phyloP scores from a whole-genome alignment of 2,113 vertebrate genomes.

The Anas platyrhynchos region DNA sequence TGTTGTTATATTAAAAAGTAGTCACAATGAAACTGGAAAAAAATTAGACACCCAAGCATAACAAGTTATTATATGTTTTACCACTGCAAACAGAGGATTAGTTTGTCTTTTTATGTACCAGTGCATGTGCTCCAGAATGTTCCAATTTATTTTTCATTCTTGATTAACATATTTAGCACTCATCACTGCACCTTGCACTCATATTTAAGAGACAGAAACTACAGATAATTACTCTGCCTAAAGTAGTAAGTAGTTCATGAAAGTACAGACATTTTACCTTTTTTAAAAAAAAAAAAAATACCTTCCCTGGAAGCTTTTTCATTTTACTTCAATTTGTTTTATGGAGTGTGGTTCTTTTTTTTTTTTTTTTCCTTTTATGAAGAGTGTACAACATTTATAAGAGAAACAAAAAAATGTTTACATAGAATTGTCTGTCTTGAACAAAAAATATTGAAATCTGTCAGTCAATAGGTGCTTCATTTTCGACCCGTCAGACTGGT shows the following conservation, averaged over 20 bases:
- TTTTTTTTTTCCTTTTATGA: not conserved
- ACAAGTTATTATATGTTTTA: conserved; percentile 4
- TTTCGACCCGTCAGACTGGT: not conserved
- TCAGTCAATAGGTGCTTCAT: conserved; percentile 7
- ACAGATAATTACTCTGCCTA: not conserved
- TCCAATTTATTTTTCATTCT: conserved; percentile 14
- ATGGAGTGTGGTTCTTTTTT: not conserved
- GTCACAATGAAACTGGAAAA: conserved; percentile 71
- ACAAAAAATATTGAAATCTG: conserved; percentile 17
- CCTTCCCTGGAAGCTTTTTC: not conserved
- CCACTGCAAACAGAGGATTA: not conserved
- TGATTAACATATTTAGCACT: conserved; percentile 21
- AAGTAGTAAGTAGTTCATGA: conserved; percentile 20
- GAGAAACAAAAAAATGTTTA: not conserved
- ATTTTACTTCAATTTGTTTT: not conserved
- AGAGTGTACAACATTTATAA: not conserved
- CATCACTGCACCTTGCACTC: not conserved
- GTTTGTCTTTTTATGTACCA: not conserved
- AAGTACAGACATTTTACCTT: not conserved
- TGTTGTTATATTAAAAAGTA: conserved; percentile 78
- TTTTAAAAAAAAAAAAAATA: rapidly evolving
- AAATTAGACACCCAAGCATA: conserved; percentile 41
- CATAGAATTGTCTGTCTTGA: not conserved
- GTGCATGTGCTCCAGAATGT: not conserved
- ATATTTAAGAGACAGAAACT: conserved; percentile 24